Conservation (phyloP, 2,888 invertebrate species). For the Endomychus coccineus region DNA sequence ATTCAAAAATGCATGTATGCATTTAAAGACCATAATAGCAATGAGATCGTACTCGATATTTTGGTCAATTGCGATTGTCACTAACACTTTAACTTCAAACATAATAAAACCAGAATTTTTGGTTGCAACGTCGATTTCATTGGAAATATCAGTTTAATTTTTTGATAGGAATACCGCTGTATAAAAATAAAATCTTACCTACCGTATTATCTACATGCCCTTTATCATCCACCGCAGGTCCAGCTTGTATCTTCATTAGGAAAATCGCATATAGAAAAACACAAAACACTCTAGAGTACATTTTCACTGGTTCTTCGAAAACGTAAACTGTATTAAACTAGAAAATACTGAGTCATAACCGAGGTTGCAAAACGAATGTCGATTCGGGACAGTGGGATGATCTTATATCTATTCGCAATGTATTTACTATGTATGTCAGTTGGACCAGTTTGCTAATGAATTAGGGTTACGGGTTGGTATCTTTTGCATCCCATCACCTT, state of each 20-base stretch:
- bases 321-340: conserved; percentile 8
- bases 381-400: conserved; percentile 36
- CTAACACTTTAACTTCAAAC: too few relatives aligned
- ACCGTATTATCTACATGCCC: conserved; percentile 39
- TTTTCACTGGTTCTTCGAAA: conserved; percentile 21
- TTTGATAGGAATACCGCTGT: too few relatives aligned
- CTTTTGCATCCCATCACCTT: too few relatives aligned
- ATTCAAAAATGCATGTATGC: too few relatives aligned
- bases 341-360: conserved; percentile 34
- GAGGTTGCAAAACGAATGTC: conserved; percentile 42
- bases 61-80: too few relatives aligned
- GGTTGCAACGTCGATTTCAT: too few relatives aligned
- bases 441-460: conserved; percentile 42
- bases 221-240: conserved; percentile 40
- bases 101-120: too few relatives aligned
- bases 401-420: conserved; percentile 40
- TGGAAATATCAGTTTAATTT: too few relatives aligned
- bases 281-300: conserved; percentile 41
- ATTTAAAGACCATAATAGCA: too few relatives aligned
- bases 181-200: too few relatives aligned
- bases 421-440: conserved; percentile 41
- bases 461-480: conserved; percentile 39
- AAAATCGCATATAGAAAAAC: conserved; percentile 34
- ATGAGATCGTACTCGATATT: too few relatives aligned
- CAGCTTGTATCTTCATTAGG: conserved; percentile 31